Evolutionary conservation across 2,888 invertebrate species (phyloP).

Genomic region (Tiliacea citrago): DNA sequence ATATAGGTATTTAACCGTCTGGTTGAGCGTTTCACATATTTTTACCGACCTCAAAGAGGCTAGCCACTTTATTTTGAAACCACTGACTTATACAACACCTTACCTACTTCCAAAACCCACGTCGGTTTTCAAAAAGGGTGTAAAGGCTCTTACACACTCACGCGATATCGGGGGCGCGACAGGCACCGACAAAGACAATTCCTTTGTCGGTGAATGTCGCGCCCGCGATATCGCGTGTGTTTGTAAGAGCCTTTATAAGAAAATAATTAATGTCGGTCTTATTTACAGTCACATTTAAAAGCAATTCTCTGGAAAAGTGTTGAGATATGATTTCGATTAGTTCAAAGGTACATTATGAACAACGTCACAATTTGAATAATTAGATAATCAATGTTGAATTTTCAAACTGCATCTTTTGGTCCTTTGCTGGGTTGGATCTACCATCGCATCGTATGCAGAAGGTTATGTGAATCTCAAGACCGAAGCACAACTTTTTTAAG

Average conservation of each 20-base stretch:
- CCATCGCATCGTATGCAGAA: not conserved
- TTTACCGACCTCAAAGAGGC: conserved; percentile 1
- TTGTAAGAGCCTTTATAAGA: too few species aligned
- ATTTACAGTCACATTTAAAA: not conserved
- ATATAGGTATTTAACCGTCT: conserved; percentile 13
- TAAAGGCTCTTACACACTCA: too few species aligned
- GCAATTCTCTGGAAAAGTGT: not conserved
- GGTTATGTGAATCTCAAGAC: not conserved
- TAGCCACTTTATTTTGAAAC: conserved; percentile 39
- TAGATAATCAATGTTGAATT: not conserved
- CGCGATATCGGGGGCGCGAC: too few species aligned
- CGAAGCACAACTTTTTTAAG: not conserved
- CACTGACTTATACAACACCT: conserved; percentile 37
- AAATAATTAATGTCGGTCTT: not conserved
- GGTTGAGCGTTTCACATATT: conserved; percentile 17
- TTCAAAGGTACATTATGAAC: not conserved
- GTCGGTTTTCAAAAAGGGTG: too few species aligned
- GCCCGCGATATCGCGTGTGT: too few species aligned
- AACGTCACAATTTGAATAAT: not conserved
- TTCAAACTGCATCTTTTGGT: not conserved
- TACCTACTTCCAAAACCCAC: too few species aligned
- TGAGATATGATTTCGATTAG: not conserved
- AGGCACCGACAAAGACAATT: too few species aligned
- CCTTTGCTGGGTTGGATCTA: not conserved
- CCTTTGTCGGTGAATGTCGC: too few species aligned